Base-by-base conservation (phyloP, 2,888 invertebrate genomes). In the Lysandra coridon region DNA sequence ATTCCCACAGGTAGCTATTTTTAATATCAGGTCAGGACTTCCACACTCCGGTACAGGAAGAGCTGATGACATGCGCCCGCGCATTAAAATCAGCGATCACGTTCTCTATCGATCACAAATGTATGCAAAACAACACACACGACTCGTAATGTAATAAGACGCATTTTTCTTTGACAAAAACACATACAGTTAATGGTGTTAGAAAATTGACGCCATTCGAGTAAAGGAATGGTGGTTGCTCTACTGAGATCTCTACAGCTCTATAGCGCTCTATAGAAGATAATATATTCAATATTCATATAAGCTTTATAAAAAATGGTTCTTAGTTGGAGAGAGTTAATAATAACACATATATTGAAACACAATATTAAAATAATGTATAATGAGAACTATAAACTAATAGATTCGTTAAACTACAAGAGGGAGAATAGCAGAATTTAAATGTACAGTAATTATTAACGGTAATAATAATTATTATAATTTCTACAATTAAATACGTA, bases 161-260 rank as follows among this genome's bases (percentile, higher is more conserved):
- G 87, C 88, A 92, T 93, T 93, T 93, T 93, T 93, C 92, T 89
- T 87, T 87, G 86, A 89, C 91, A 93, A 92, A 92, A 92, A 93
- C 89, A 83, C 84, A 83, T 83, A 85, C 86, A 87, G 83, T 85
- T 89, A 89, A 90, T 91, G 90, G 88, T 87, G 89, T 89, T 89
- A 89, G 91, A 88, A 90, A 91, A 91, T 91, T 89, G 91, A 90
- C 87, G 88, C 86, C 84, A 83, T 85, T 84, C 84, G 82, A 83
- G 84, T 79, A 74, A 80, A 69, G 78, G 78, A 12, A 17, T 40
- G 6, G 64, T 83, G 60, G 83, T 79, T 84, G 86, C 90, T 91
- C 89, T 87, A 85, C 85, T 62, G 17, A 14, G 40, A 44, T 60
- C 33, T 64, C n/a, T 62, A 33, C 0, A 64, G 7, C 10, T 49